Conservation (phyloP, 92 coral and sea anemone species). For the Bergia puertoricense region DNA sequence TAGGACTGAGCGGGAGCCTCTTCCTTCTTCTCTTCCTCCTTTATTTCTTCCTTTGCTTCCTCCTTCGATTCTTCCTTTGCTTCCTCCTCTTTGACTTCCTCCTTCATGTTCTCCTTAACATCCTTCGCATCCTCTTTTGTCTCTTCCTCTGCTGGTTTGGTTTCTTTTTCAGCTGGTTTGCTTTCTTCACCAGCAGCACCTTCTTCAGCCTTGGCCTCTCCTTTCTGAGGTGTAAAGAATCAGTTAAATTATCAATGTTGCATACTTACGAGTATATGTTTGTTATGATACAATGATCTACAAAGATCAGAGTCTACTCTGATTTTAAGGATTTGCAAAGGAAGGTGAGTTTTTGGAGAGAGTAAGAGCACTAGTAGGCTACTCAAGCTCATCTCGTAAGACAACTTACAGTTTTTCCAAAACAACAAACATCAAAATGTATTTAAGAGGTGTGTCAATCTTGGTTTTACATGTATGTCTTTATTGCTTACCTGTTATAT, state of each 20-base stretch:
- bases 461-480: too few species aligned
- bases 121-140: background rate
- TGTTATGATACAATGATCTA: too few species aligned
- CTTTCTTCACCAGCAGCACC: background rate
- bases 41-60: too few species aligned
- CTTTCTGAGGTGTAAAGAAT: background rate
- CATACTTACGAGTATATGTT: background rate
- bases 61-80: background rate
- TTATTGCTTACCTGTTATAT: too few species aligned
- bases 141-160: background rate
- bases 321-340: too few species aligned
- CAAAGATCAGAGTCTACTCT: too few species aligned
- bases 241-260: background rate
- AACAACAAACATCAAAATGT: too few species aligned
- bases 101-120: background rate
- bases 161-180: background rate
- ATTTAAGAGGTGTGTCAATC: too few species aligned
- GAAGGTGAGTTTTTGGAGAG: too few species aligned
- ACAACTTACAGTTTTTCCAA: too few species aligned
- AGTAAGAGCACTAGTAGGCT: too few species aligned
- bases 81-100: background rate
- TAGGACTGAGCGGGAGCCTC: background rate
- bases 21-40: background rate
- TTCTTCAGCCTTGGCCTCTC: background rate
- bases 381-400: too few species aligned